Conservation (phyloP, 1,140 invertebrate species). For the Cataglyphis hispanica region DNA sequence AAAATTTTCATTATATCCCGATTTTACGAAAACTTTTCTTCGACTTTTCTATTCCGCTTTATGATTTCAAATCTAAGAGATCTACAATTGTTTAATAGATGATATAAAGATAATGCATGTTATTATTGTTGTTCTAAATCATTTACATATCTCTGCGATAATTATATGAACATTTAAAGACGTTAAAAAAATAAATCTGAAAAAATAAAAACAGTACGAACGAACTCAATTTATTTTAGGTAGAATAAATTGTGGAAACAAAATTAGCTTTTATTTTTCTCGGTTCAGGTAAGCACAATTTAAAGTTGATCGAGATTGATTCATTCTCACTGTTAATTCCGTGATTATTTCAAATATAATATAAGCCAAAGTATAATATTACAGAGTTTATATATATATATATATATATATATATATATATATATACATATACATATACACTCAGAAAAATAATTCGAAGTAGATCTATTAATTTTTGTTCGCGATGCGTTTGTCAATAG, state of each 20-base stretch:
- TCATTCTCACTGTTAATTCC: neutral
- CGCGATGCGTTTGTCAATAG: too few species aligned
- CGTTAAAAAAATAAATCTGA: neutral
- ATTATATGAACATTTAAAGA: neutral
- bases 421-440: too few species aligned
- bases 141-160: neutral
- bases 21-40: neutral
- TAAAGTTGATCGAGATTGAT: slow-evolving; percentile 7
- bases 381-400: too few species aligned
- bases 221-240: neutral
- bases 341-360: neutral
- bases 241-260: neutral
- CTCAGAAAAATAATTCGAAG: too few species aligned
- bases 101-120: neutral
- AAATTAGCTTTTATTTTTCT: too few species aligned
- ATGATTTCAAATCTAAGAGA: neutral
- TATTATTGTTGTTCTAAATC: neutral
- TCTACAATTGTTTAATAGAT: neutral
- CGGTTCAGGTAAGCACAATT: too few species aligned
- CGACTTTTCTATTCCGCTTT: neutral
- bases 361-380: too few species aligned
- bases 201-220: neutral
- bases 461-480: too few species aligned
- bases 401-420: too few species aligned
- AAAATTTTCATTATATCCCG: neutral